Evolutionary conservation across 2,888 invertebrate species (phyloP).

Genomic region (Catonia carolina): DNA sequence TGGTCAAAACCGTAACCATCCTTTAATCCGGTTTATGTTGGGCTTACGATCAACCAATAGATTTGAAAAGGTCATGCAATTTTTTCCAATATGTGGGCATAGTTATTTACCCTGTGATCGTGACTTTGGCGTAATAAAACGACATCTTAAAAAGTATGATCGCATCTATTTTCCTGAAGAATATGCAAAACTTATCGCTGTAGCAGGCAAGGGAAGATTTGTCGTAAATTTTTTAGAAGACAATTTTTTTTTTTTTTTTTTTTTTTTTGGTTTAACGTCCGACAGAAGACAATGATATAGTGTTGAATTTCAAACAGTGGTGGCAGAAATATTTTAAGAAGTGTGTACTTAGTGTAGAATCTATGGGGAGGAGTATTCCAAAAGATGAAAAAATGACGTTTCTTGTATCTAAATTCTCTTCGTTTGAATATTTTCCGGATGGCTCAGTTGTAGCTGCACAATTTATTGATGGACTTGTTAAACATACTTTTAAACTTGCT

Average conservation of each 20-base stretch:
- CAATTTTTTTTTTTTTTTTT: background rate
- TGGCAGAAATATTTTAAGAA: background rate
- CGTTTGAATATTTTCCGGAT: background rate
- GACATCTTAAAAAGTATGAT: background rate
- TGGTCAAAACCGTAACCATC: slow-evolving; percentile 1
- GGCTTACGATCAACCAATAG: background rate
- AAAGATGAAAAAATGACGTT: background rate
- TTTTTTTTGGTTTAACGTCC: too few relatives aligned
- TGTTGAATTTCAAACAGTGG: too few relatives aligned
- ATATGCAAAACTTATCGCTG: background rate
- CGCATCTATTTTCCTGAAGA: background rate
- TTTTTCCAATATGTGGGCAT: background rate
- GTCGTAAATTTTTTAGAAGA: background rate
- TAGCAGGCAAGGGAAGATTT: background rate
- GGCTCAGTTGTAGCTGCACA: background rate
- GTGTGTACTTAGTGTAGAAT: background rate
- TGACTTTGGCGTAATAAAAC: background rate
- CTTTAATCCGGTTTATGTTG: background rate
- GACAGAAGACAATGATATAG: too few relatives aligned
- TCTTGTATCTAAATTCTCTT: background rate
- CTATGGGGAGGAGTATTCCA: background rate
- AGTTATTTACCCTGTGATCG: background rate
- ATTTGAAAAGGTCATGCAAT: background rate
- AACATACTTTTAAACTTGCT: background rate
- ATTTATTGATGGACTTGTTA: background rate